Conservation (phyloP, 2,113 vertebrate genomes). For the Catharus bicknelli region DNA sequence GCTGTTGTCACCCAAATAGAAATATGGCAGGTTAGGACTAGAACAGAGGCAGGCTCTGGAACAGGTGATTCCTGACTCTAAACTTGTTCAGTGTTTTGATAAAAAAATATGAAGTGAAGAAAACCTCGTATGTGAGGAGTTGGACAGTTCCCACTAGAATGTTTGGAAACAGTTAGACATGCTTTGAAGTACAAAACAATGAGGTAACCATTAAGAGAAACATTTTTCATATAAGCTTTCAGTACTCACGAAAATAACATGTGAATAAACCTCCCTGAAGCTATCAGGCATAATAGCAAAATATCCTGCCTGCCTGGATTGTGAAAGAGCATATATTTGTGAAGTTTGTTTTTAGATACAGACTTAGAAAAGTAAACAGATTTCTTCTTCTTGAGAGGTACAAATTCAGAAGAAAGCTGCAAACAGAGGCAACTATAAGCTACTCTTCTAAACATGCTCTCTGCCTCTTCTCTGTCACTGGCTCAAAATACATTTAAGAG, state of each 20-base stretch:
- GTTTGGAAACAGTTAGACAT: constrained; percentile 5
- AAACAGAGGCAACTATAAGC: not conserved
- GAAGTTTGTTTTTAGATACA: not conserved
- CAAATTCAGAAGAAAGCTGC: not conserved
- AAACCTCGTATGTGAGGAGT: not conserved
- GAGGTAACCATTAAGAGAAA: constrained; percentile 2
- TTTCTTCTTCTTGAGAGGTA: not conserved
- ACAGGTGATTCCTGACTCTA: not conserved
- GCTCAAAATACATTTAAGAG: not conserved
- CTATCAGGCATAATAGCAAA: not conserved
- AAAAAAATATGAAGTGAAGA: not conserved
- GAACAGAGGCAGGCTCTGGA: not conserved
- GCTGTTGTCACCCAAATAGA: not conserved
- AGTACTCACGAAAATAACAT: not conserved
- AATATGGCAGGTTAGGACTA: not conserved
- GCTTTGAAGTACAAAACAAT: constrained; percentile 42
- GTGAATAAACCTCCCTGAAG: constrained; percentile 29
- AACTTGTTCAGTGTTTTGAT: not conserved
- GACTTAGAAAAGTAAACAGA: not conserved
- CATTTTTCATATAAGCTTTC: not conserved
- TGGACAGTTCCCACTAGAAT: not conserved
- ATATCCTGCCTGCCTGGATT: not conserved
- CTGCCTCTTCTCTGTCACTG: not conserved
- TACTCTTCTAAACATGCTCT: not conserved
- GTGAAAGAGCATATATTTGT: not conserved